Evolutionary conservation across 2,797 vertebrate genomes (phyloP).

Genomic region (Ctenochaetus hawaiiensis): DNA sequence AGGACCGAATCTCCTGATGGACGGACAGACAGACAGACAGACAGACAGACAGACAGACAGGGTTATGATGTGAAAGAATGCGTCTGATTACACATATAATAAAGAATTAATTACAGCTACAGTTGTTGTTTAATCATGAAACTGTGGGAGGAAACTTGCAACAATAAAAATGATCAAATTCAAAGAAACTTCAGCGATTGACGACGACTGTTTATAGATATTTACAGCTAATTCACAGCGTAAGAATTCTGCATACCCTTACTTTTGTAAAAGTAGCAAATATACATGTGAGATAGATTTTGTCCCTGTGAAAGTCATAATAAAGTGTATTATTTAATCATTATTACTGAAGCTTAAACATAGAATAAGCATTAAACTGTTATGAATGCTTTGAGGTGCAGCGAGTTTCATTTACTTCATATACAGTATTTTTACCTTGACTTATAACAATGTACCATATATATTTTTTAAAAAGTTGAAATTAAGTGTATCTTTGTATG

Average conservation of each 20-base stretch:
- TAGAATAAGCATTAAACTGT: too few species aligned
- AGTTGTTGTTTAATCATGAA: background rate
- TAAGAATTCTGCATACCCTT: background rate
- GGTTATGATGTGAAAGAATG: background rate
- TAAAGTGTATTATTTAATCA: too few species aligned
- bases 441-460: background rate
- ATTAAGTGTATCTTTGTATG: background rate
- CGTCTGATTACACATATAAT: background rate
- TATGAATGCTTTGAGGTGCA: too few species aligned
- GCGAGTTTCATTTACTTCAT: too few species aligned
- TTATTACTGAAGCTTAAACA: too few species aligned
- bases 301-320: too few species aligned
- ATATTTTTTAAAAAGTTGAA: conserved; percentile 5
- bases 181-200: background rate
- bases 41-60: conserved; percentile 29
- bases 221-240: background rate
- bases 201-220: background rate
- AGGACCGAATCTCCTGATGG: conserved; percentile 78
- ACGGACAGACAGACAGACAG: conserved; percentile 18
- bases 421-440: background rate
- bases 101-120: background rate
- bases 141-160: background rate
- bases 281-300: too few species aligned
- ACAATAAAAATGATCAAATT: background rate
- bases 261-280: background rate